Evolutionary conservation across 1,140 invertebrate genomes (phyloP).

Genomic region (Ruditapes philippinarum): DNA sequence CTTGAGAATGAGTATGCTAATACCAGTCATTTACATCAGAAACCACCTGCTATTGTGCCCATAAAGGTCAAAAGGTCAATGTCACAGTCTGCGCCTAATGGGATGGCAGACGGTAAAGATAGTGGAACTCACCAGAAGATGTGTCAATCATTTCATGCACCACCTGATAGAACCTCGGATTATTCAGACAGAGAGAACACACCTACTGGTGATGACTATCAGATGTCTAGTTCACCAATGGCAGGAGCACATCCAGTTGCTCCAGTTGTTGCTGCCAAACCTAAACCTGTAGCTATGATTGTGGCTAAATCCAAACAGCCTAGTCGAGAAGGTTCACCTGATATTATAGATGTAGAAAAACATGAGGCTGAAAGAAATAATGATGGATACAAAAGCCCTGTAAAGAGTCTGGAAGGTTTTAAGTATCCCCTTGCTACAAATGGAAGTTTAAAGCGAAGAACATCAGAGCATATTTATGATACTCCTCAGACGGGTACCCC

Average conservation of each 20-base stretch:
- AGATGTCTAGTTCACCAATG: constrained; percentile 60
- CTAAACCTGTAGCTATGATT: constrained; percentile 94
- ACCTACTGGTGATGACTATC: constrained; percentile 75
- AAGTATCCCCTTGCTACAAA: constrained; percentile 55
- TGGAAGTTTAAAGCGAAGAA: constrained; percentile 67
- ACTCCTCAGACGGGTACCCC: constrained; percentile 75
- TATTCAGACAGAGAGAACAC: constrained; percentile 73
- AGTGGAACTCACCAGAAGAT: constrained; percentile 88
- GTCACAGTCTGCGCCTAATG: constrained; percentile 70
- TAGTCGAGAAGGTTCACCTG: constrained; percentile 79
- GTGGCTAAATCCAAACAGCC: constrained; percentile 88
- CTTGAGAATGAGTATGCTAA: constrained; percentile 57
- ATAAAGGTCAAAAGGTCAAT: constrained; percentile 86
- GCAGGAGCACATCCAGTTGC: constrained; percentile 90
- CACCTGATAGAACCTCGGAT: constrained; percentile 64
- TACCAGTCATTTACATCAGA: constrained; percentile 66
- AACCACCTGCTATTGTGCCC: constrained; percentile 86
- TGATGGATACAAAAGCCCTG: constrained; percentile 75
- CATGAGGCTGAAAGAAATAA: constrained; percentile 77
- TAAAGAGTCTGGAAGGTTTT: constrained; percentile 56
- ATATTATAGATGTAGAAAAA: constrained; percentile 78
- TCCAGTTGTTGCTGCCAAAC: constrained; percentile 91
- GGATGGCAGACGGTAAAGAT: constrained; percentile 71
- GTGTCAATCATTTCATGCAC: constrained; percentile 90
- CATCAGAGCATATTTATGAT: constrained; percentile 83